Percentiles rank a stretch among this genome's conserved stretches.
These are phyloP conservation scores for Cavia porcellus DNA, from an alignment of 2,113 vertebrate species.

Conservation along the genomic window DNA sequence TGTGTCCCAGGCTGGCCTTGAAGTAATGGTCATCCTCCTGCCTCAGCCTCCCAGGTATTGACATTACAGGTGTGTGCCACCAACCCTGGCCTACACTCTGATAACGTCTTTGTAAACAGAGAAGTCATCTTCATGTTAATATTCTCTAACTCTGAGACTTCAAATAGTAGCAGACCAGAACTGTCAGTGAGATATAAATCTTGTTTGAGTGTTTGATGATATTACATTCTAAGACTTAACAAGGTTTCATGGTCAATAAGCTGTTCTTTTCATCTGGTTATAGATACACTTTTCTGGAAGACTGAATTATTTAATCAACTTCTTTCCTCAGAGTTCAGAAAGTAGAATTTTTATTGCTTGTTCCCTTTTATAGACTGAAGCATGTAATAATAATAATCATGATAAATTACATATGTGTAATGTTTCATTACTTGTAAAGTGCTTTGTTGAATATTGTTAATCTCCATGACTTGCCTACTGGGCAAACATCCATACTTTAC, in stretches of 20 bases:
- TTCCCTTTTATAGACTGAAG: not conserved
- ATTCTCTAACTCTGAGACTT: not conserved
- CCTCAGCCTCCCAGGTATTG: not conserved
- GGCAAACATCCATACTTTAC: not conserved
- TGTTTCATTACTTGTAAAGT: accelerated
- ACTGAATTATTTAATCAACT: not conserved
- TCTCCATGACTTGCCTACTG: not conserved
- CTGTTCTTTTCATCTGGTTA: slow-evolving; percentile 30
- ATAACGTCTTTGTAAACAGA: not conserved
- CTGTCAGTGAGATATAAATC: not conserved
- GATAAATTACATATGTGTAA: not conserved
- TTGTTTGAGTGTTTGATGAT: not conserved
- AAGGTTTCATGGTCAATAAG: not conserved
- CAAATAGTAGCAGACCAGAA: not conserved
- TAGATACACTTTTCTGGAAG: not conserved
- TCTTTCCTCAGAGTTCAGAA: not conserved
- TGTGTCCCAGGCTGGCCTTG: not conserved
- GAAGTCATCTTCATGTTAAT: not conserved
- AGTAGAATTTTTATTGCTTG: not conserved
- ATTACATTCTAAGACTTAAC: not conserved
- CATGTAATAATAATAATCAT: not conserved
- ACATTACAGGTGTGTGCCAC: not conserved
- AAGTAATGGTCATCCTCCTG: not conserved
- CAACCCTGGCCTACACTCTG: not conserved
- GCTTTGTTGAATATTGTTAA: not conserved